Conservation (phyloP, 2,888 invertebrate species). For the Galerucella pusilla region DNA sequence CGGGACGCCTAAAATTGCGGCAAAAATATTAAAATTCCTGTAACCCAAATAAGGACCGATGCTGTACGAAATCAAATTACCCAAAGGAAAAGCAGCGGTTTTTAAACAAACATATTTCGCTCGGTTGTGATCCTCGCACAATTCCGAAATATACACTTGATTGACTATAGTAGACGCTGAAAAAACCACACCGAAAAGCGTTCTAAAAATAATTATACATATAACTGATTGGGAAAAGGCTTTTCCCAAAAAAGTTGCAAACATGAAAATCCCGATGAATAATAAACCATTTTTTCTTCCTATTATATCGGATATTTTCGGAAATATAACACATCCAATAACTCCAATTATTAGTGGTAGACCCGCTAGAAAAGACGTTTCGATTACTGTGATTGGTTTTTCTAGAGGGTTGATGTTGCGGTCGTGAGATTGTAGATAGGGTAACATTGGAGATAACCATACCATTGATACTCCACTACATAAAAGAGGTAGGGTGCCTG, state of each 20-base stretch:
- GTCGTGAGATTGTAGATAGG: neutral
- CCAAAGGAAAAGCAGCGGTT: neutral
- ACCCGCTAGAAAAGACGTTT: neutral
- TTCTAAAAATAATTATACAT: neutral
- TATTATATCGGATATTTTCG: neutral
- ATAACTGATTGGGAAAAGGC: neutral
- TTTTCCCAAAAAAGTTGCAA: neutral
- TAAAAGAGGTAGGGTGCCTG: neutral
- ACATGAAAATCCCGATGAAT: neutral
- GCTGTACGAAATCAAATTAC: neutral
- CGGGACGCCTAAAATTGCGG: neutral
- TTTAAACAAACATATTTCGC: neutral
- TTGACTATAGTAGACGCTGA: neutral
- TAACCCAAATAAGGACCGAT: neutral
- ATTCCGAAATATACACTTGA: neutral
- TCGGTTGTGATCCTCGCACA: constrained; percentile 12
- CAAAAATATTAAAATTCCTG: neutral
- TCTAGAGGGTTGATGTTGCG: neutral
- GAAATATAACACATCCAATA: neutral
- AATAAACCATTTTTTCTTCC: constrained; percentile 5
- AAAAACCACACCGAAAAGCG: neutral
- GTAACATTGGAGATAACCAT: constrained; percentile 42
- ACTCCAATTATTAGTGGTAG: neutral
- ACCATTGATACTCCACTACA: constrained; percentile 19
- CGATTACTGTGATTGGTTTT: neutral